These are phyloP conservation scores for Zygogramma bicolorata DNA, from an alignment of 2,888 invertebrate genomes.

Conservation along the genomic window DNA sequence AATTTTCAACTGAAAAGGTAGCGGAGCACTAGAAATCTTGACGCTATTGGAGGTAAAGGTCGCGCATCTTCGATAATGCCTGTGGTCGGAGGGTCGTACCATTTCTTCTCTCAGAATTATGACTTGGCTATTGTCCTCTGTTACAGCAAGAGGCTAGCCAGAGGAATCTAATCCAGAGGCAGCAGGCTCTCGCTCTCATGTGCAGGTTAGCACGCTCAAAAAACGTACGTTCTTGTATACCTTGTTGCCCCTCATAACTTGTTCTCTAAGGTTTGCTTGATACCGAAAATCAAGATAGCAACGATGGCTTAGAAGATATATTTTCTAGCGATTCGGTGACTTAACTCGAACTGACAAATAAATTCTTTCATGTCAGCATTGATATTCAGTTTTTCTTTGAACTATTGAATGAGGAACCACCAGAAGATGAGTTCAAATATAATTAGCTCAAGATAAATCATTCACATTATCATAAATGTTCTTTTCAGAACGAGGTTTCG, in stretches of 20 bases:
- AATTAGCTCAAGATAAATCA: too few species aligned
- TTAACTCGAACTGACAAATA: too few species aligned
- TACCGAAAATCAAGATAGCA: not conserved
- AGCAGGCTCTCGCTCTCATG: conserved; percentile 91
- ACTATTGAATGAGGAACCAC: too few species aligned
- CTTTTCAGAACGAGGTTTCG: too few species aligned
- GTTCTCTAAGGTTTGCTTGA: not conserved
- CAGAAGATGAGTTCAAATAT: too few species aligned
- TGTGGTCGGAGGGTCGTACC: conserved; percentile 29
- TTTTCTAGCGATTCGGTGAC: too few species aligned
- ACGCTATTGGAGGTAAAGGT: not conserved
- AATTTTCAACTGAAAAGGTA: too few species aligned
- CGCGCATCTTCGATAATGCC: not conserved
- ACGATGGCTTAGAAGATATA: too few species aligned
- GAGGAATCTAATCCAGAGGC: conserved; percentile 89
- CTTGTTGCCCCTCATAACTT: conserved; percentile 35
- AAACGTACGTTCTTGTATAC: conserved; percentile 37
- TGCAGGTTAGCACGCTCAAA: conserved; percentile 77
- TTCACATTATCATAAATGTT: too few species aligned
- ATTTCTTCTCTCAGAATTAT: conserved; percentile 44
- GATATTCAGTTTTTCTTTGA: too few species aligned
- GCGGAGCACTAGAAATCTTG: not conserved
- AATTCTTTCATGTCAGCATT: too few species aligned
- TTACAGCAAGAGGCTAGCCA: conserved; percentile 88
- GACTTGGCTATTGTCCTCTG: conserved; percentile 63